Conservation (phyloP, 2,797 vertebrate species). For the Enteromius afrohamiltoni region DNA sequence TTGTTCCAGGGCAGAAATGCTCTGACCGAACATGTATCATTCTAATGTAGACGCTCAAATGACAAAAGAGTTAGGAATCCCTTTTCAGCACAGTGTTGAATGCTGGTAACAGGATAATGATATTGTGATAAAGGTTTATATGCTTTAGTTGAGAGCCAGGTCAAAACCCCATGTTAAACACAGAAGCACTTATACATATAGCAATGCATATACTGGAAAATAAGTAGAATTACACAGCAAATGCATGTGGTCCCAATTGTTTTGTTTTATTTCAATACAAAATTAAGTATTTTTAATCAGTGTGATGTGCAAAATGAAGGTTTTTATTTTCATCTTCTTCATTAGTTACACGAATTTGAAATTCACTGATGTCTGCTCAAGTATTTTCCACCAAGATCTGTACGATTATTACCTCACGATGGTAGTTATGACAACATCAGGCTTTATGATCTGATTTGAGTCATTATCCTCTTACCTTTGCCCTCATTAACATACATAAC, state of each 20-base stretch:
- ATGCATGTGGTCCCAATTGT: neutral
- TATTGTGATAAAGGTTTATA: neutral
- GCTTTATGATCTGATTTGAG: neutral
- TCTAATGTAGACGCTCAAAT: slow-evolving; percentile 10
- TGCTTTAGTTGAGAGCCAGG: neutral
- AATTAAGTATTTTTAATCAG: neutral
- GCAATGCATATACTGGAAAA: slow-evolving; percentile 8
- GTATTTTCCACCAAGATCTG: slow-evolving; percentile 23
- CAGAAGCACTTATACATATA: slow-evolving; percentile 3
- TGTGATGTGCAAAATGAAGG: neutral
- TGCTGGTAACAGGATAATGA: neutral
- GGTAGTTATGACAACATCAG: slow-evolving; percentile 20
- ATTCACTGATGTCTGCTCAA: neutral
- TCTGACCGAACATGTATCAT: slow-evolving; percentile 46
- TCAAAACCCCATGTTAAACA: neutral
- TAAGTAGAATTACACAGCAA: neutral
- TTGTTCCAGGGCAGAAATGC: slow-evolving; percentile 70
- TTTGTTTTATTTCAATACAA: neutral
- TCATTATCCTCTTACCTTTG: slow-evolving; percentile 16
- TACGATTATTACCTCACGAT: slow-evolving; percentile 25
- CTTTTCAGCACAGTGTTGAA: neutral
- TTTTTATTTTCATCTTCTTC: slow-evolving; percentile 7
- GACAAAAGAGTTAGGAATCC: slow-evolving; percentile 12
- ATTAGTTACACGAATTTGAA: slow-evolving; percentile 32
- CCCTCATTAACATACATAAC: neutral